These are phyloP conservation scores for Mobula birostris DNA, from an alignment of 2,113 vertebrate genomes.

Conservation along the genomic window DNA sequence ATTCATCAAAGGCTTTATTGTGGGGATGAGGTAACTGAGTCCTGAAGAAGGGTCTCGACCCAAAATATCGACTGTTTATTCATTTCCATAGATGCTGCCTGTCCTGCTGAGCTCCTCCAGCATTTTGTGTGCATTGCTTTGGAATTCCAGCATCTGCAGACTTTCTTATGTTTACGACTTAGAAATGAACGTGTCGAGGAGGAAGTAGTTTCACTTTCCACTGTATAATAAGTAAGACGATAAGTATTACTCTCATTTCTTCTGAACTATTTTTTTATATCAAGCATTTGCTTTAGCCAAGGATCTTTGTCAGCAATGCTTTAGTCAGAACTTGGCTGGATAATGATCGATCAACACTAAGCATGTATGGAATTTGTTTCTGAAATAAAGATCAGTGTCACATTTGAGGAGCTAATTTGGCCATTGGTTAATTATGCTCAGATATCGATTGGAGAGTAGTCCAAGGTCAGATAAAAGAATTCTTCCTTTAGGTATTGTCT, in stretches of 20 bases:
- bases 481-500: conserved; percentile 20
- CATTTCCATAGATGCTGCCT: no score
- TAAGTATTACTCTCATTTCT: neutral
- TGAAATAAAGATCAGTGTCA: conserved; percentile 29
- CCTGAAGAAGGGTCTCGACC: no score
- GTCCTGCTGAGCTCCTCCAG: no score
- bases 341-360: neutral
- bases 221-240: neutral
- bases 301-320: neutral
- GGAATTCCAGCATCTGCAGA: no score
- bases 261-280: neutral
- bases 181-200: neutral
- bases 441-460: conserved; percentile 26
- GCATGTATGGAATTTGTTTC: conserved; percentile 25
- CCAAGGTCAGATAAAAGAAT: conserved; percentile 26
- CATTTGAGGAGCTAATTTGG: conserved; percentile 28
- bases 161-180: no score
- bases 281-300: neutral
- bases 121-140: no score
- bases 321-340: conserved; percentile 3
- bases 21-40: neutral
- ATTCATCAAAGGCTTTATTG: neutral
- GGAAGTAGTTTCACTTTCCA: neutral
- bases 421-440: conserved; percentile 29
- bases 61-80: no score